These are phyloP conservation scores for Urophycis tenuis DNA, from an alignment of 2,797 vertebrate genomes.

Conservation along the genomic window DNA sequence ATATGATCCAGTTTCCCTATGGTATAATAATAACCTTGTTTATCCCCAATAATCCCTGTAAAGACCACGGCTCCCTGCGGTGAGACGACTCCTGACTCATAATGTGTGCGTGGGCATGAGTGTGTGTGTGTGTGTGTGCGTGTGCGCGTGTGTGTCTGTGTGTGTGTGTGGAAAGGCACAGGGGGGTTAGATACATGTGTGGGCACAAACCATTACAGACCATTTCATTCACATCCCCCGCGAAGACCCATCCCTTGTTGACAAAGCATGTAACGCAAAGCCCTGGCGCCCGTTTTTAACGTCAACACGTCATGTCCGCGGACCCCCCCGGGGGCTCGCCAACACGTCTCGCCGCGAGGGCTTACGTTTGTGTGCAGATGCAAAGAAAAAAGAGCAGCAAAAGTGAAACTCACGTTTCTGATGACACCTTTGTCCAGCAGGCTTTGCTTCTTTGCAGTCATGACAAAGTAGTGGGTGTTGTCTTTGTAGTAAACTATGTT, in stretches of 20 bases:
- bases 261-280: background rate
- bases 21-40: slow-evolving; percentile 28
- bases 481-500: slow-evolving; percentile 99
- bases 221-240: slow-evolving; percentile 34
- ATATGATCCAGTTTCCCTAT: slow-evolving; percentile 14
- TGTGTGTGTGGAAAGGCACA: background rate
- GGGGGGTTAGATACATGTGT: slow-evolving; percentile 11
- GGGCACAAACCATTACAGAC: slow-evolving; percentile 23
- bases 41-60: slow-evolving; percentile 24
- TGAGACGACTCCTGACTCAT: slow-evolving; percentile 19
- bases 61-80: slow-evolving; percentile 9
- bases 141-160: slow-evolving; percentile 12
- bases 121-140: slow-evolving; percentile 7
- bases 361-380: background rate
- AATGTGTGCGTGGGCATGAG: background rate
- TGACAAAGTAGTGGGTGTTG: slow-evolving; percentile 97
- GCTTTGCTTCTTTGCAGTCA: slow-evolving; percentile 98
- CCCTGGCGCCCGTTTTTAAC: background rate
- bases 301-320: background rate
- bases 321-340: background rate
- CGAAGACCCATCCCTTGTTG: slow-evolving; percentile 25
- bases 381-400: background rate
- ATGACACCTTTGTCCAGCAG: slow-evolving; percentile 96
- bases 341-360: background rate
- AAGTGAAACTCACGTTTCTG: slow-evolving; percentile 68